Evolutionary conservation across 2,113 vertebrate genomes (phyloP).

Genomic region (Larimichthys polyactis): DNA sequence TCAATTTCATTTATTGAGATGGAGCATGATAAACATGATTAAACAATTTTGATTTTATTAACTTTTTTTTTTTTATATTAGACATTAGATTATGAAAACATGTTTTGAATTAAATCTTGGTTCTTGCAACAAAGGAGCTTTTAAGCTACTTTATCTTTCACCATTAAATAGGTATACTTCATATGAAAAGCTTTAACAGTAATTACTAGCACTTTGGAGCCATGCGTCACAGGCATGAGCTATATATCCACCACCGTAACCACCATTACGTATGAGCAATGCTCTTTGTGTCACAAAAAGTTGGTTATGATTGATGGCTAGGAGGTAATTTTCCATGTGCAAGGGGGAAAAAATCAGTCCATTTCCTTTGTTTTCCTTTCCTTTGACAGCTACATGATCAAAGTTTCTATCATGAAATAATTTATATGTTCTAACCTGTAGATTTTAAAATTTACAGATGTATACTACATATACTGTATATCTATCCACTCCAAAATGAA

Average conservation of each 20-base stretch:
- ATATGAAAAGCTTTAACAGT: background rate
- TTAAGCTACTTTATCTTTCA: slow-evolving; percentile 1
- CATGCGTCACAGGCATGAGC: background rate
- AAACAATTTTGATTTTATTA: slow-evolving; percentile 3
- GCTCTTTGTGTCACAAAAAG: background rate
- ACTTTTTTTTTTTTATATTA: background rate
- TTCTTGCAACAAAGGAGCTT: slow-evolving; percentile 13
- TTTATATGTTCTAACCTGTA: background rate
- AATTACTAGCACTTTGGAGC: slow-evolving; percentile 28
- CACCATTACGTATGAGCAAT: background rate
- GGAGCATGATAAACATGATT: slow-evolving; percentile 24
- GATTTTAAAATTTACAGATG: too few relatives aligned
- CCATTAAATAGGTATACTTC: too few relatives aligned
- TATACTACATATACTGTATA: too few relatives aligned
- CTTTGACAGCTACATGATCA: background rate
- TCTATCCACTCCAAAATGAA: too few relatives aligned
- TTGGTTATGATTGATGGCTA: background rate
- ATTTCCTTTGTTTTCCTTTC: background rate
- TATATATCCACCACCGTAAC: too few relatives aligned
- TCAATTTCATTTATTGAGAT: slow-evolving; percentile 25
- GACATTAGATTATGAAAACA: slow-evolving; percentile 4
- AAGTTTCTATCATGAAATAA: background rate
- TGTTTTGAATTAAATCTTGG: slow-evolving; percentile 10
- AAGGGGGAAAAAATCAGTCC: background rate
- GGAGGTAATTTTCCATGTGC: background rate